A percentile compares a stretch with the other conserved stretches of the same genome.
Evolutionary conservation across 2,888 invertebrate genomes (phyloP).

Genomic region (Aspidiotus rigidus): DNA sequence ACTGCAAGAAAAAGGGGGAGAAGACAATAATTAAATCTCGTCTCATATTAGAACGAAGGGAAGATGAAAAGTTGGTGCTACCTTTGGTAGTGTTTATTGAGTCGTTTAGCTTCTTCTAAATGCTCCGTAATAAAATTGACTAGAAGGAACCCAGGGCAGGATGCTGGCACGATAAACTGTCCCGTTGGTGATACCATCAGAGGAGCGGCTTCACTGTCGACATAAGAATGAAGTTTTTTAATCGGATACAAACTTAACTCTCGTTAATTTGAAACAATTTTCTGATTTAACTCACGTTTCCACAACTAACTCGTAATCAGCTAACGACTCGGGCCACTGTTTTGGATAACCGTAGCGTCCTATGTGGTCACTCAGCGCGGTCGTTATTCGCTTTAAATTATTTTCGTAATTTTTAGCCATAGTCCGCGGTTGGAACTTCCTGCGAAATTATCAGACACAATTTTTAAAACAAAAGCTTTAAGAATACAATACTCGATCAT

Average conservation of each 20-base stretch:
- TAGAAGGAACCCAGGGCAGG: slow-evolving; percentile 77
- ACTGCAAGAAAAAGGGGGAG: slow-evolving; percentile 45
- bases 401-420: slow-evolving; percentile 77
- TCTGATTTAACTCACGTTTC: slow-evolving; percentile 61
- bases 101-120: slow-evolving; percentile 61
- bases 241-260: too few relatives aligned
- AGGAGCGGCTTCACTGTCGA: slow-evolving; percentile 78
- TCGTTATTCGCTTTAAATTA: slow-evolving; percentile 72
- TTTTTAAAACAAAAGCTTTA: not conserved
- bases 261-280: too few relatives aligned
- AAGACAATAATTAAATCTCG: not conserved
- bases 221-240: too few relatives aligned
- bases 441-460: slow-evolving; percentile 37
- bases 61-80: slow-evolving; percentile 42
- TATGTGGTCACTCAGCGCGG: slow-evolving; percentile 69
- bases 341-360: slow-evolving; percentile 57
- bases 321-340: slow-evolving; percentile 62
- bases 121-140: slow-evolving; percentile 73
- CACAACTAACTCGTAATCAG: slow-evolving; percentile 71
- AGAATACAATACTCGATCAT: not conserved
- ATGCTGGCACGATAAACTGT: slow-evolving; percentile 84
- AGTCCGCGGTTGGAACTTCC: slow-evolving; percentile 85
- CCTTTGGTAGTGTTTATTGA: slow-evolving; percentile 66
- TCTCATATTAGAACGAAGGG: not conserved
- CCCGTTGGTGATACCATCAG: slow-evolving; percentile 88